Percentiles rank a stretch among this genome's conserved stretches.
Evolutionary conservation across 2,113 vertebrate genomes (phyloP).

Genomic region (Pachypanchax playfairii): DNA sequence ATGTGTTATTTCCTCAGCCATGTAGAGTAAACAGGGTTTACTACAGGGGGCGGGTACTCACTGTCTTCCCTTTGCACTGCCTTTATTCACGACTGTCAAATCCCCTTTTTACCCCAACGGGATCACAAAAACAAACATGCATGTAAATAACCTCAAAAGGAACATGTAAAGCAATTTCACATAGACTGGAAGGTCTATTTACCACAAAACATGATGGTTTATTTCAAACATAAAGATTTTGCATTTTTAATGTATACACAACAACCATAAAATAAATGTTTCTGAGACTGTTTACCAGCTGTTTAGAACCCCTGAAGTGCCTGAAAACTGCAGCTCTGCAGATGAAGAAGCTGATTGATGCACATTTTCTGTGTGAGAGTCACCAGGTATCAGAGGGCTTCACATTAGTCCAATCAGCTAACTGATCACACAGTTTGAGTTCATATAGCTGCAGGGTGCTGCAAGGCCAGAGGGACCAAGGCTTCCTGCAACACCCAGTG

Average conservation of each 20-base stretch:
- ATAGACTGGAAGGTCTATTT: too few relatives aligned
- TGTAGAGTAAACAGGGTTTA: conserved; percentile 50
- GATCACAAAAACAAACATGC: neutral
- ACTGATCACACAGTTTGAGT: too few relatives aligned
- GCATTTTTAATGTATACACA: neutral
- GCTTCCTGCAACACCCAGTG: conserved; percentile 42
- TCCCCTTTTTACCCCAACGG: neutral
- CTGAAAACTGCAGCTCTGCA: conserved; percentile 58
- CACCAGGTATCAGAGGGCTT: conserved; percentile 15
- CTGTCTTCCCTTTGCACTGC: conserved; percentile 34
- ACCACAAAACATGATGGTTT: too few relatives aligned
- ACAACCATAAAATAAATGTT: neutral
- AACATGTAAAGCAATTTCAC: too few relatives aligned
- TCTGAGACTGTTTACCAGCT: neutral
- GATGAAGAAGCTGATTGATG: conserved; percentile 60
- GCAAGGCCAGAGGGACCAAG: conserved; percentile 44
- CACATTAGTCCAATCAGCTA: conserved; percentile 17
- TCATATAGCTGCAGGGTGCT: conserved; percentile 43
- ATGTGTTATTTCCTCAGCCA: conserved; percentile 10
- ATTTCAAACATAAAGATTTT: neutral
- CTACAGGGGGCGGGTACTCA: conserved; percentile 71
- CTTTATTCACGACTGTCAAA: neutral
- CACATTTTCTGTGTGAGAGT: conserved; percentile 47
- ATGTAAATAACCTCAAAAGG: too few relatives aligned
- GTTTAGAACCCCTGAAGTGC: conserved; percentile 22